Evolutionary conservation across 2,113 vertebrate genomes (phyloP), one percentile per base, ranked within the genome.

Genomic region (Passer domesticus): DNA sequence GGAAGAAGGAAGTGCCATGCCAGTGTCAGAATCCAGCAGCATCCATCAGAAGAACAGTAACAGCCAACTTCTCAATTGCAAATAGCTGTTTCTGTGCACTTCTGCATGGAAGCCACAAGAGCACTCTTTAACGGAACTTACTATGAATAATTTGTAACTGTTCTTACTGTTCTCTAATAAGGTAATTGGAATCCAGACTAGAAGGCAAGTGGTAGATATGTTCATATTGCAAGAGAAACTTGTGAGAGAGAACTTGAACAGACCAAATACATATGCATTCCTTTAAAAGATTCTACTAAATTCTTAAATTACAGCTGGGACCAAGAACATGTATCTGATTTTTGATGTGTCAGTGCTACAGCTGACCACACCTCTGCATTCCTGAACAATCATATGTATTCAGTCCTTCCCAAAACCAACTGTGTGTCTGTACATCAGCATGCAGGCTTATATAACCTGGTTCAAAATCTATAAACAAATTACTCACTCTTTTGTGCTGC

Each of bases 401-500:
- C 39, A 74, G 33, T 44, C 7, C 31, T 69, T 77, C 21, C 14
- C 44, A 25, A 76, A 92, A 78, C 10, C 55, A 80, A 44, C 13
- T 6, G 3, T 30, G 37, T 2, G 0, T 52, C 47, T 68, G 46
- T 44, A 50, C 24, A 13, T 31, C 23, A n/a, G 15, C 25, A 68
- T 13, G 20, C 25, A 80, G 21, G 15, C 41, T 70, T 59, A 23
- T 19, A 9, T 12, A 55, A 37, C n/a, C 55, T 55, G 41, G 37
- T 18, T 52, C 86, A 31, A 68, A 78, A 81, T 58, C 47, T 39
- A 47, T 17, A 79, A 80, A 63, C 12, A 74, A 50, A 50, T 43
- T 64, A 96, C 97, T 94, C 93, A 98, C 98, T 83, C 98, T 97
- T 92, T 99, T 98, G 85, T 99, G 99, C 89, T 99, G 99, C 80